These are phyloP conservation scores for Scaptodrosophila lebanonensis DNA, from an alignment of 1,140 invertebrate genomes.

Conservation along the genomic window DNA sequence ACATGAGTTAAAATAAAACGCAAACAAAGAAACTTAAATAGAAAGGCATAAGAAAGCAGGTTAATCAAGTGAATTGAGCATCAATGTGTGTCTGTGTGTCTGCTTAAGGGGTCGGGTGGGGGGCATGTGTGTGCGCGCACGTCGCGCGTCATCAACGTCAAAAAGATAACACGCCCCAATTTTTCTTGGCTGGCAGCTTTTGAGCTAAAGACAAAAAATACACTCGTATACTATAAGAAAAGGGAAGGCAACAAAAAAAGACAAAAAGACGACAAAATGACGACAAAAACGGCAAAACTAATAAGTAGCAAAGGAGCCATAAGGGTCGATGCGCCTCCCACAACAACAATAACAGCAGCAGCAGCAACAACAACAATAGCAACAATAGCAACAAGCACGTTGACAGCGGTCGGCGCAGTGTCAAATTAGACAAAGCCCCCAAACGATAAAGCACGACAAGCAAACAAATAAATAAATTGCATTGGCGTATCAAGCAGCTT, in stretches of 20 bases:
- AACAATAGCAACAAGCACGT: slow-evolving; percentile 20
- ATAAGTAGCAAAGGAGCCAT: slow-evolving; percentile 16
- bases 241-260: no score
- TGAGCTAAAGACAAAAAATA: no score
- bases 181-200: slow-evolving; percentile 33
- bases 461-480: no score
- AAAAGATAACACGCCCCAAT: slow-evolving; percentile 43
- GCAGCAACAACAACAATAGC: slow-evolving; percentile 13
- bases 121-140: slow-evolving; percentile 2
- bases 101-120: neutral
- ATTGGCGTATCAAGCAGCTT: no score
- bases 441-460: no score
- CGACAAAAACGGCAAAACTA: slow-evolving; percentile 1
- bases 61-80: slow-evolving; percentile 25
- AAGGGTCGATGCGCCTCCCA: slow-evolving; percentile 30
- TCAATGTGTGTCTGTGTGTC: neutral
- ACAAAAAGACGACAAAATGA: slow-evolving; percentile 4
- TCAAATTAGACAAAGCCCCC: slow-evolving; percentile 9
- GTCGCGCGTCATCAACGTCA: slow-evolving; percentile 44
- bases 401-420: slow-evolving; percentile 36
- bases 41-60: slow-evolving; percentile 2
- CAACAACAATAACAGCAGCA: neutral
- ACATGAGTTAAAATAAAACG: slow-evolving; percentile 1
- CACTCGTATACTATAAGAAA: no score
- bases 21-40: neutral